A percentile compares a stretch with the other conserved stretches of the same genome.
phyloP scores from a whole-genome alignment of 92 coral and sea anemone genomes.

The Scolanthus callimorphus region DNA sequence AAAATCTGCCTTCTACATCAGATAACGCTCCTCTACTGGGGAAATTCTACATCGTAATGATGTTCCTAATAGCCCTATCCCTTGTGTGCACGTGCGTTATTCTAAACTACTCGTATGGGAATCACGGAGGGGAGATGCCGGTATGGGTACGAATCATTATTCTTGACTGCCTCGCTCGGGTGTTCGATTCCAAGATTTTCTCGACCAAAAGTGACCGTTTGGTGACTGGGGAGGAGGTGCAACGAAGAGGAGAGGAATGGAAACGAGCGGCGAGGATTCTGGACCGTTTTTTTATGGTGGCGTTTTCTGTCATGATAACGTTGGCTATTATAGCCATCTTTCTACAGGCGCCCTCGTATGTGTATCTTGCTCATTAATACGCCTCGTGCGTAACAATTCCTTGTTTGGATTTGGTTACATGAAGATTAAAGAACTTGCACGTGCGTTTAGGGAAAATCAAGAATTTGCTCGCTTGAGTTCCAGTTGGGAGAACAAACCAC shows the following conservation, averaged over 20 bases:
- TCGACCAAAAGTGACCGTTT: conserved; percentile 13
- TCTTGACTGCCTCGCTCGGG: conserved; percentile 38
- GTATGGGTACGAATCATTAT: conserved; percentile 48
- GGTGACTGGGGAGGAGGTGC: conserved; percentile 18
- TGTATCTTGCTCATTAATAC: no score
- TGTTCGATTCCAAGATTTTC: conserved; percentile 18
- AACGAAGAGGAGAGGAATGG: conserved; percentile 38
- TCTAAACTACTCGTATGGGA: conserved; percentile 41
- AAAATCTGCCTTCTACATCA: conserved; percentile 45
- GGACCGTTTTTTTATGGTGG: conserved; percentile 43
- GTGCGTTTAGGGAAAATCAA: no score
- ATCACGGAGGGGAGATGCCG: conserved; percentile 51
- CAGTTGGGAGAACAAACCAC: no score
- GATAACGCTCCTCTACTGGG: conserved; percentile 41
- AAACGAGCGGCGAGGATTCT: conserved; percentile 29
- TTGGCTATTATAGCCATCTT: conserved; percentile 17
- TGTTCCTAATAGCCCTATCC: conserved; percentile 44
- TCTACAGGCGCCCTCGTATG: conserved; percentile 33
- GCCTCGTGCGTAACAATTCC: no score
- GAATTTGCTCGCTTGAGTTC: no score
- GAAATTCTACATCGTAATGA: conserved; percentile 42
- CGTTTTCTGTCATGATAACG: conserved; percentile 31
- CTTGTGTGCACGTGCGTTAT: conserved; percentile 42
- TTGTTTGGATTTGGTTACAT: no score
- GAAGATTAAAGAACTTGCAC: no score